Evolutionary conservation across 2,797 vertebrate genomes (phyloP).

Genomic region (Pagetopsis macropterus): DNA sequence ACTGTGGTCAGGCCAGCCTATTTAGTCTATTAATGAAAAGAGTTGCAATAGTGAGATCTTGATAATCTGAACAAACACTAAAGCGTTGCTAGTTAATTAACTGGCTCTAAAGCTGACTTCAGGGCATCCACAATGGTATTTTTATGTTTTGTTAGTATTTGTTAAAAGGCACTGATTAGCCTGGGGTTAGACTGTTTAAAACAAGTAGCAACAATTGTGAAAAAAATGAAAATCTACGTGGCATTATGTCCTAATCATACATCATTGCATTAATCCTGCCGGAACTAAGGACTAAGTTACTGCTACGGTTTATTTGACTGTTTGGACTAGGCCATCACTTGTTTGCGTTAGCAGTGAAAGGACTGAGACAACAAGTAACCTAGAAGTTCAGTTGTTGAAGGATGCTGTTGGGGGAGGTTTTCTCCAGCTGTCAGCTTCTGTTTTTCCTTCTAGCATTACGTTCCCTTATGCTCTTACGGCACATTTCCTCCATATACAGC

Average conservation of each 20-base stretch:
- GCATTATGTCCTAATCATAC: constrained; percentile 2
- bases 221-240: constrained; percentile 3
- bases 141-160: background rate
- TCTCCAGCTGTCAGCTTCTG: background rate
- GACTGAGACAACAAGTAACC: constrained; percentile 4
- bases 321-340: background rate
- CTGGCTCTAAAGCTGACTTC: background rate
- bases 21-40: constrained; percentile 29
- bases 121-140: background rate
- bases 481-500: too few species aligned
- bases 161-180: too few species aligned
- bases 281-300: background rate
- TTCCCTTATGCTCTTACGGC: background rate
- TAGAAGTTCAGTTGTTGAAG: background rate
- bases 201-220: background rate
- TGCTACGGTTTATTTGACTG: background rate
- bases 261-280: constrained; percentile 17
- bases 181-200: background rate
- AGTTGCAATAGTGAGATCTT: constrained; percentile 24
- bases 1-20: constrained; percentile 25
- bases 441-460: background rate
- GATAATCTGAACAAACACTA: background rate
- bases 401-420: background rate
- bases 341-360: too few species aligned
- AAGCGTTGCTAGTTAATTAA: background rate